Percentiles rank a stretch among this genome's conserved stretches.
These are phyloP conservation scores for Sturmia bella DNA, from an alignment of 2,888 invertebrate genomes.

Conservation along the genomic window DNA sequence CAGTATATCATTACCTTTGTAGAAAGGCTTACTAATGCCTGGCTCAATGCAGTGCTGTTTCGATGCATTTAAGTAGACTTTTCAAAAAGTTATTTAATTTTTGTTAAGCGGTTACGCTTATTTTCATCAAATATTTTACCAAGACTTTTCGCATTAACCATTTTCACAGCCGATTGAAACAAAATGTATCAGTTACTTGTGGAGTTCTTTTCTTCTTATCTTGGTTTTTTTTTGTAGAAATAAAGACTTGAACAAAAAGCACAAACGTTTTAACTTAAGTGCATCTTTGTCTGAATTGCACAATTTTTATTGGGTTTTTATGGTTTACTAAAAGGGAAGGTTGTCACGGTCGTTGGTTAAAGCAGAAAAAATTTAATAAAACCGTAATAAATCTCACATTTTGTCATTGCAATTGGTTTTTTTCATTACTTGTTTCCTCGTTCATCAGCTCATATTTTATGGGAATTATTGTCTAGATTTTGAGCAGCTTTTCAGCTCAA, in stretches of 20 bases:
- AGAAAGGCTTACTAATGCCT: too few relatives aligned
- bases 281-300: constrained; percentile 24
- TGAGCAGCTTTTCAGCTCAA: neutral
- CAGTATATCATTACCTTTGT: too few relatives aligned
- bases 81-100: too few relatives aligned
- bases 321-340: constrained; percentile 14
- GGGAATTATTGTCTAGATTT: constrained; percentile 1
- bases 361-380: constrained; percentile 56
- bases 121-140: neutral
- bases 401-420: constrained; percentile 60
- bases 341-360: constrained; percentile 30
- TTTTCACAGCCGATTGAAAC: neutral
- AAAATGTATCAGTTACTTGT: constrained; percentile 9
- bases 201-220: neutral
- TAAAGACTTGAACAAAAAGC: neutral
- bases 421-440: constrained; percentile 41
- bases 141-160: too few relatives aligned
- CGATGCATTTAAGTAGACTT: too few relatives aligned
- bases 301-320: constrained; percentile 33
- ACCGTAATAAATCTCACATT: constrained; percentile 59
- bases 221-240: neutral
- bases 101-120: neutral
- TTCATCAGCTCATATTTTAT: constrained; percentile 6
- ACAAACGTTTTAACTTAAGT: constrained; percentile 26
- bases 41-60: too few relatives aligned